Conservation (phyloP, 2,113 vertebrate genomes). For the Osmerus mordax region DNA sequence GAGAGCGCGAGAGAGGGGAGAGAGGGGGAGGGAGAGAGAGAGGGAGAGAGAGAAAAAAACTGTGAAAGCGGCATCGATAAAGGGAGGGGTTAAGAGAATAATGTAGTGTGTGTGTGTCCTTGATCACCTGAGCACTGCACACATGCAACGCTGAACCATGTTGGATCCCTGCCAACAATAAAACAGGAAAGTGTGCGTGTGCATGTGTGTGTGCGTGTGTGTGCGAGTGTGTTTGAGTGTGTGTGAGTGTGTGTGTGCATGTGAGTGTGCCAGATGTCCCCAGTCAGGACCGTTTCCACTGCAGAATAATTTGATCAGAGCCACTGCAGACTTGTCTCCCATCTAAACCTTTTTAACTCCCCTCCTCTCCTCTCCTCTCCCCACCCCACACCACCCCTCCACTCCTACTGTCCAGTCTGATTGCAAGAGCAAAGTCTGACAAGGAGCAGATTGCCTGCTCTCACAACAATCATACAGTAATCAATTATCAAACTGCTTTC, state of each 20-base stretch:
- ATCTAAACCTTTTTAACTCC: background rate
- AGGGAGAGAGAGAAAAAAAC: too few relatives aligned
- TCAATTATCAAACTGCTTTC: too few relatives aligned
- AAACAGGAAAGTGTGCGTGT: conserved; percentile 1
- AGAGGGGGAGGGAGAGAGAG: too few relatives aligned
- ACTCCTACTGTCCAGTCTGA: too few relatives aligned
- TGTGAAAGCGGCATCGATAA: too few relatives aligned
- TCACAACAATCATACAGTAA: too few relatives aligned
- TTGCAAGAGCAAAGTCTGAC: too few relatives aligned
- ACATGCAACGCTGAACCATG: background rate
- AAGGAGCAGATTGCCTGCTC: too few relatives aligned
- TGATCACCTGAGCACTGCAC: background rate
- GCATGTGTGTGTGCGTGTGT: background rate
- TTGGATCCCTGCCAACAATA: background rate
- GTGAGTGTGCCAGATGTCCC: background rate
- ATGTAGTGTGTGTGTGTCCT: background rate
- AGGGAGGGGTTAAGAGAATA: background rate
- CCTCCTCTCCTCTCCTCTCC: background rate
- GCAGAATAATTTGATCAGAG: background rate
- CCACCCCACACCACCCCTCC: too few relatives aligned
- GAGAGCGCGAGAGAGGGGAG: too few relatives aligned
- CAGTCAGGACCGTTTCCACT: background rate
- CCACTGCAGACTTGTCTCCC: background rate
- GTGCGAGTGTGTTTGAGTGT: background rate
- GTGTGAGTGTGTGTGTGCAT: background rate